Base-by-base conservation (phyloP, 1,140 invertebrate genomes). In the Meloidogyne floridensis region DNA sequence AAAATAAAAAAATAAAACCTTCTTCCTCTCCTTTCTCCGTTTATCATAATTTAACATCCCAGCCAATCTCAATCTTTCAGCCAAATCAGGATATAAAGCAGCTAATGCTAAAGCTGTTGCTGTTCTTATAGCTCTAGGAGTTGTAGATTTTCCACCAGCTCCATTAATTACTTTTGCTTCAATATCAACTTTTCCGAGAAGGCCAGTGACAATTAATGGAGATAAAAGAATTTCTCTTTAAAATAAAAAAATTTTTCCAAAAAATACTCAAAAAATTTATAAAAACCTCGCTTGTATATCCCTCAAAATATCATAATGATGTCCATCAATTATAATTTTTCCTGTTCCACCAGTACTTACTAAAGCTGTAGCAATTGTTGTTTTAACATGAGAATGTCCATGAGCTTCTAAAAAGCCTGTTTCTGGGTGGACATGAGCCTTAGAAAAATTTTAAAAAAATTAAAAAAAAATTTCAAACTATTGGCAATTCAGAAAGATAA, bases 1-100 rank as follows among this genome's bases (percentile, higher is more conserved):
- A 47, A 47, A 47, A 6, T 47, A 47, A 47, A 32, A 20, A 47
- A 47, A 47, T 47, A 47, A 56, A 42, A 93, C 93, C 93, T 98
- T 98, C 93, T 97, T 97, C 86, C 97, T 93, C 91, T 98, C 96
- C 83, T 93, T 93, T 53, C 88, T 91, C 80, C 96, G 92, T 75
- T 91, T 92, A 90, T 99, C 97, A 88, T 92, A 91, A 54, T 94
- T 95, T 47, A 99, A 91, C 81, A 98, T 90, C 72, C 97, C 97
- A 91, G 95, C 96, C 42, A 89, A 74, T 72, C 88, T 69, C 2
- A 88, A 81, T 74, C 72, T 72, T 47, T 89, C 82, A 42, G 32
- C 80, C 7, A 77, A 71, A 43, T 89, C 86, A 11, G 88, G 88
- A 75, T 84, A 83, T n/a, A 88, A 77, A 59, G 87, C 86, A 47